Conservation (phyloP, 1,140 invertebrate genomes). For the Spodoptera litura region DNA sequence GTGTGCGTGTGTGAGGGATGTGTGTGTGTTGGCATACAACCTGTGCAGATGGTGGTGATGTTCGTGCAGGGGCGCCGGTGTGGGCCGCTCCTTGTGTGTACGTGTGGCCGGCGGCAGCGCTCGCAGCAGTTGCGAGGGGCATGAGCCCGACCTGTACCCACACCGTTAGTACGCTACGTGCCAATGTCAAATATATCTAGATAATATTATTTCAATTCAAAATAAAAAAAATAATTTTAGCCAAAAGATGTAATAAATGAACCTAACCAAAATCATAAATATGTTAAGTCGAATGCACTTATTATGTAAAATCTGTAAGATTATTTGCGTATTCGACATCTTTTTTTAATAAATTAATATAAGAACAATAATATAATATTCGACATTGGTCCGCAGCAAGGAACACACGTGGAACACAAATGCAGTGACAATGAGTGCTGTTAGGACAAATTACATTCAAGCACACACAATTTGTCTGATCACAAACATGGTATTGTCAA, state of each 20-base stretch:
- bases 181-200: neutral
- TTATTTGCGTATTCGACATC: too few species aligned
- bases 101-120: slow-evolving; percentile 77
- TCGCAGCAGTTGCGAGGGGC: slow-evolving; percentile 94
- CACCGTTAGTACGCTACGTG: slow-evolving; percentile 26
- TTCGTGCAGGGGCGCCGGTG: slow-evolving; percentile 71
- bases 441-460: slow-evolving; percentile 41
- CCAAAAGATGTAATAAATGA: neutral
- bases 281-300: too few species aligned
- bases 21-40: slow-evolving; percentile 53
- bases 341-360: neutral
- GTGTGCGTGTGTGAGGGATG: neutral
- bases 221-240: neutral
- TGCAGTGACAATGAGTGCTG: slow-evolving; percentile 43
- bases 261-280: too few species aligned
- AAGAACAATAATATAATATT: neutral
- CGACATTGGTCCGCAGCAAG: neutral
- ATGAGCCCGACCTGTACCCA: slow-evolving; percentile 93
- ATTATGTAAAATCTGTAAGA: too few species aligned
- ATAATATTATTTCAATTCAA: neutral
- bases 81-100: slow-evolving; percentile 87
- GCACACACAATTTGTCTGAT: slow-evolving; percentile 22
- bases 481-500: neutral
- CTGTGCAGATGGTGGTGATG: slow-evolving; percentile 66
- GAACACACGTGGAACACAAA: slow-evolving; percentile 40